phyloP scores from a whole-genome alignment of 1,140 invertebrate genomes.

The Drepana arcuata region DNA sequence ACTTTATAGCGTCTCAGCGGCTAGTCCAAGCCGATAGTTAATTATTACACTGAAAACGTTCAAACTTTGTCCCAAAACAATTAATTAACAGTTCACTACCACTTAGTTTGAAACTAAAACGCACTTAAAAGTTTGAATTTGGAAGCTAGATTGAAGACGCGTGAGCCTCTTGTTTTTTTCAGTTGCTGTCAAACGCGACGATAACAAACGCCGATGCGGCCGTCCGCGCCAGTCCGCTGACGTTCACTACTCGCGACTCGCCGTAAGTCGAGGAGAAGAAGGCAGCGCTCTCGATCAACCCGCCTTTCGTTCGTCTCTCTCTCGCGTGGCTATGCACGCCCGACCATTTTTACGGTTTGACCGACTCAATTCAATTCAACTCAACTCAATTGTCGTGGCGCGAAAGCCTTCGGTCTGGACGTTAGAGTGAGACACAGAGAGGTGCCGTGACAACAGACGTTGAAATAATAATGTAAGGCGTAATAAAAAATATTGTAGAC shows the following conservation, averaged over 20 bases:
- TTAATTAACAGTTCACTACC: conserved; percentile 18
- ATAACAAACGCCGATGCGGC: conserved; percentile 39
- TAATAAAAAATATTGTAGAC: no score
- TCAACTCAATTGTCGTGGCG: conserved; percentile 71
- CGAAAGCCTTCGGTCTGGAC: conserved; percentile 66
- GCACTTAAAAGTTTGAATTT: conserved; percentile 43
- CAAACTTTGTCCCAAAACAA: conserved; percentile 19
- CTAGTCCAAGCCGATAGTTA: conserved; percentile 36
- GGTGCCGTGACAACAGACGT: no score
- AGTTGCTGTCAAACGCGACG: conserved; percentile 41
- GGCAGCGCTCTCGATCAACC: conserved; percentile 64
- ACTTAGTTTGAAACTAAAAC: conserved; percentile 31
- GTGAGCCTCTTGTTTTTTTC: conserved; percentile 54
- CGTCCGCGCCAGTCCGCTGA: conserved; percentile 58
- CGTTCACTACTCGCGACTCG: conserved; percentile 63
- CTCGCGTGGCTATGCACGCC: conserved; percentile 57
- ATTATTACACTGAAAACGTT: conserved; percentile 41
- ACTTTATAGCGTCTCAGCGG: conserved; percentile 60
- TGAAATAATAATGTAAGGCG: no score
- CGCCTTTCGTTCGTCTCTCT: conserved; percentile 67
- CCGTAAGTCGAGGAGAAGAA: conserved; percentile 67
- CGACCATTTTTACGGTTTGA: conserved; percentile 68
- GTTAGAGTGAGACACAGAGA: conserved; percentile 63
- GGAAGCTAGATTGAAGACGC: conserved; percentile 42
- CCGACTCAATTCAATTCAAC: conserved; percentile 71